Percentiles rank a stretch among this genome's conserved stretches.
These are phyloP conservation scores for Beris chalybata DNA, from an alignment of 2,888 invertebrate genomes.

Conservation along the genomic window DNA sequence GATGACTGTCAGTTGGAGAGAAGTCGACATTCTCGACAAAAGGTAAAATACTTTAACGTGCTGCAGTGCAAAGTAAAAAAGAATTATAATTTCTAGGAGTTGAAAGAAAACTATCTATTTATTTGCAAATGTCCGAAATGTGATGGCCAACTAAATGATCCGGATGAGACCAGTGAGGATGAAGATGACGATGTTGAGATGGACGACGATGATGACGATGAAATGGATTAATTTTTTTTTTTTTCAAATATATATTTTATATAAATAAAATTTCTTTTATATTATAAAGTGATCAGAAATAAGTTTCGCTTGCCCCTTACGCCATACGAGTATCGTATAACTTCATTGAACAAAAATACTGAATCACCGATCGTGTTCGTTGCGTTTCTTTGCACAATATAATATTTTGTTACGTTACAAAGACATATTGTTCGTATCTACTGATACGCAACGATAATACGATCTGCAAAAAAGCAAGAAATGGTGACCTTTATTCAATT, in stretches of 20 bases:
- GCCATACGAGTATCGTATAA: too few relatives aligned
- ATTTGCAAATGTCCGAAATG: constrained; percentile 82
- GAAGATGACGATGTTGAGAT: constrained; percentile 65
- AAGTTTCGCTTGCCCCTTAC: too few relatives aligned
- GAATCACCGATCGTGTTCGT: too few relatives aligned
- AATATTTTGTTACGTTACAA: too few relatives aligned
- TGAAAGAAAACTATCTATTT: constrained; percentile 80
- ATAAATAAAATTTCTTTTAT: too few relatives aligned
- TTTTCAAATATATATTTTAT: not conserved
- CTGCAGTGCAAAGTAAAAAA: constrained; percentile 15
- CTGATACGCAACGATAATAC: too few relatives aligned
- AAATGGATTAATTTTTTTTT: constrained; percentile 13
- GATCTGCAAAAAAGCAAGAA: too few relatives aligned
- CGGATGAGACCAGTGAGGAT: constrained; percentile 83
- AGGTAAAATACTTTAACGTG: constrained; percentile 56
- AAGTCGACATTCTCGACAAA: constrained; percentile 85
- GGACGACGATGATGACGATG: constrained; percentile 47
- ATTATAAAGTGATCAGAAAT: too few relatives aligned
- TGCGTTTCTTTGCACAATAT: too few relatives aligned
- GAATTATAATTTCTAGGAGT: constrained; percentile 51
- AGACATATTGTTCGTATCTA: too few relatives aligned
- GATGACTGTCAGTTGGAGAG: constrained; percentile 80
- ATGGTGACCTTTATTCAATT: too few relatives aligned
- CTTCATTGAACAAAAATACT: too few relatives aligned
- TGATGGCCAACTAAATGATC: constrained; percentile 68